Percentiles rank a stretch among this genome's conserved stretches.
Evolutionary conservation across 1,140 invertebrate species (phyloP).

Genomic region (Mylabris phalerata): DNA sequence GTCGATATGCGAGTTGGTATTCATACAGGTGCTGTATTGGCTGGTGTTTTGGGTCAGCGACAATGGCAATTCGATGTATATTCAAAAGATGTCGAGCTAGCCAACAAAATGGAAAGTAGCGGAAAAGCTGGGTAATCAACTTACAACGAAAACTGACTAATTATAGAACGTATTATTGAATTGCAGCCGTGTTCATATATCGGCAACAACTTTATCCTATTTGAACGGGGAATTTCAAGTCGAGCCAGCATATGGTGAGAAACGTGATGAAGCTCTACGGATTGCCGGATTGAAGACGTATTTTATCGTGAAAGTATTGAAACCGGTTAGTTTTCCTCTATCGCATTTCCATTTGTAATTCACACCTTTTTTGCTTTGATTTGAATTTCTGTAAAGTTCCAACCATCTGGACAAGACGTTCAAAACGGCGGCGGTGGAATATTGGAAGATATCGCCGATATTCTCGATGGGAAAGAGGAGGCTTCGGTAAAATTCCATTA

Average conservation of each 20-base stretch:
- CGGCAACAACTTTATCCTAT: constrained; percentile 84
- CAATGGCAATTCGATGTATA: constrained; percentile 99
- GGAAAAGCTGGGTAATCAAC: constrained; percentile 84
- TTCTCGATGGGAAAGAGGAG: constrained; percentile 40
- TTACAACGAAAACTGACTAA: no score
- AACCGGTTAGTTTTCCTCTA: constrained; percentile 60
- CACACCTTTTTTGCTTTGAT: no score
- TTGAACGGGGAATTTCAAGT: constrained; percentile 91
- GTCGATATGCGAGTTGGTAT: constrained; percentile 98
- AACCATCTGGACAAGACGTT: constrained; percentile 34
- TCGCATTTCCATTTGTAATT: background rate
- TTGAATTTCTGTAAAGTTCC: constrained; percentile 23
- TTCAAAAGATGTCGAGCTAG: constrained; percentile 92
- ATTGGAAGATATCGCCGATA: constrained; percentile 38
- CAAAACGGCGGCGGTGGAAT: constrained; percentile 40
- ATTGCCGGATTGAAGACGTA: constrained; percentile 85
- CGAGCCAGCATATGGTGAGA: constrained; percentile 85
- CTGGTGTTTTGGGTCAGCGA: constrained; percentile 89
- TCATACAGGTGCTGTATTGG: constrained; percentile 92
- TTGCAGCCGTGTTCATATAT: constrained; percentile 85
- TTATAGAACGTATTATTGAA: no score
- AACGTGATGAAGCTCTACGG: constrained; percentile 76
- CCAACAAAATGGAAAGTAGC: constrained; percentile 98
- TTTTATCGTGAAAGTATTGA: constrained; percentile 81
- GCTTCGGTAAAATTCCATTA: no score